Conservation (phyloP, 2,113 vertebrate genomes). For the Carlito syrichta region DNA sequence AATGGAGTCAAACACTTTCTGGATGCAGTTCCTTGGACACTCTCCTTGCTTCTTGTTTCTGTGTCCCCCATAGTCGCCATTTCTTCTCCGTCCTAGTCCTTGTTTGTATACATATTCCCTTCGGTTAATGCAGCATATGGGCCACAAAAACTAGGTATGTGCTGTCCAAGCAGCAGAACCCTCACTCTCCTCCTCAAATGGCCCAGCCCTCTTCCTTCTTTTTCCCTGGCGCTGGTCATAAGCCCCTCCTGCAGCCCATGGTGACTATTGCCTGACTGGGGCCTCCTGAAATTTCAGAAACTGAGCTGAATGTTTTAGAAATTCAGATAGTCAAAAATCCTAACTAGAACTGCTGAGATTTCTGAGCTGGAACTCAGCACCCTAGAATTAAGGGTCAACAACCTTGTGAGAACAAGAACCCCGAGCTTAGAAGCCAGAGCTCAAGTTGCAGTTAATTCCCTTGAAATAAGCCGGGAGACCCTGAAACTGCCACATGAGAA, state of each 20-base stretch:
- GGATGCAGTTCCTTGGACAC: neutral
- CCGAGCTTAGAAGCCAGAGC: neutral
- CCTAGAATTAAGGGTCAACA: neutral
- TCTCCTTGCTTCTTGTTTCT: neutral
- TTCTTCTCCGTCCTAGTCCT: neutral
- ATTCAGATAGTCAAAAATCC: neutral
- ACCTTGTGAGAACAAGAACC: neutral
- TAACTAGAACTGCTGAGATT: neutral
- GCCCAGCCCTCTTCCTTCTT: neutral
- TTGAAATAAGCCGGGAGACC: neutral
- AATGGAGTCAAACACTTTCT: neutral
- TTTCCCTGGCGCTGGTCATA: neutral
- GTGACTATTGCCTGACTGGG: too few relatives aligned
- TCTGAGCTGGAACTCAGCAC: neutral
- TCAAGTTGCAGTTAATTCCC: neutral
- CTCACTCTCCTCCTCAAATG: too few relatives aligned
- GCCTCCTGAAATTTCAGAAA: neutral
- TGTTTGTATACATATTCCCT: neutral
- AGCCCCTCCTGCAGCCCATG: neutral
- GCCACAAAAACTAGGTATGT: neutral
- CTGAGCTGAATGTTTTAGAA: neutral
- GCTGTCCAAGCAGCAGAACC: neutral
- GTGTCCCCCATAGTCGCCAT: too few relatives aligned
- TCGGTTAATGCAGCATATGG: neutral
- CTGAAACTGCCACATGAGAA: neutral